phyloP scores from a whole-genome alignment of 2,797 vertebrate genomes.

The Presbytis comata region DNA sequence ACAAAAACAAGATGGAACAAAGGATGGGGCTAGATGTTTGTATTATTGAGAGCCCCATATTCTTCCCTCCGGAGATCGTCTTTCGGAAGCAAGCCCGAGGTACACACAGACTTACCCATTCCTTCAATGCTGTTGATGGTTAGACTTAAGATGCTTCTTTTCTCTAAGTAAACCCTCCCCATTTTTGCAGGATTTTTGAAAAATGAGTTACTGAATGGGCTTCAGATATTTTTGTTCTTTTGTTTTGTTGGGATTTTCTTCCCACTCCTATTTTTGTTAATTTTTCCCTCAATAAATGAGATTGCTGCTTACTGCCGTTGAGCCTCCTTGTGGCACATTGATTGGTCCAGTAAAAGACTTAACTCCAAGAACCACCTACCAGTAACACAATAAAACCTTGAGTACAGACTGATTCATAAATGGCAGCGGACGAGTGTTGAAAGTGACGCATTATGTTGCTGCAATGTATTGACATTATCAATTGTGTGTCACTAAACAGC shows the following conservation, averaged over 20 bases:
- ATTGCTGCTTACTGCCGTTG: neutral
- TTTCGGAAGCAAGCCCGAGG: neutral
- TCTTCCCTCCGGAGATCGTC: neutral
- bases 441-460: constrained; percentile 79
- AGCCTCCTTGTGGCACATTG: neutral
- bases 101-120: neutral
- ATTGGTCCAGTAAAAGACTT: neutral
- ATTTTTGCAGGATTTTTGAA: constrained; percentile 28
- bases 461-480: constrained; percentile 82
- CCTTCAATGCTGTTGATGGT: neutral
- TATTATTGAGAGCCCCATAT: neutral
- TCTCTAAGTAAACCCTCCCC: constrained; percentile 3
- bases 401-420: constrained; percentile 62
- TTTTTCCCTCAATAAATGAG: neutral
- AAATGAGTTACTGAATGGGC: neutral
- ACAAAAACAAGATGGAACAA: neutral
- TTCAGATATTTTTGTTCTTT: neutral
- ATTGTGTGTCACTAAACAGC: constrained; percentile 84
- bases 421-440: constrained; percentile 78
- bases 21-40: neutral
- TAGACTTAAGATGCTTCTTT: neutral
- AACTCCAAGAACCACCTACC: constrained; percentile 67
- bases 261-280: neutral
- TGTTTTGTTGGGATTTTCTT: neutral
- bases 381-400: constrained; percentile 60